These are phyloP conservation scores for Ophiodon elongatus DNA, from an alignment of 2,113 vertebrate genomes.

Conservation along the genomic window DNA sequence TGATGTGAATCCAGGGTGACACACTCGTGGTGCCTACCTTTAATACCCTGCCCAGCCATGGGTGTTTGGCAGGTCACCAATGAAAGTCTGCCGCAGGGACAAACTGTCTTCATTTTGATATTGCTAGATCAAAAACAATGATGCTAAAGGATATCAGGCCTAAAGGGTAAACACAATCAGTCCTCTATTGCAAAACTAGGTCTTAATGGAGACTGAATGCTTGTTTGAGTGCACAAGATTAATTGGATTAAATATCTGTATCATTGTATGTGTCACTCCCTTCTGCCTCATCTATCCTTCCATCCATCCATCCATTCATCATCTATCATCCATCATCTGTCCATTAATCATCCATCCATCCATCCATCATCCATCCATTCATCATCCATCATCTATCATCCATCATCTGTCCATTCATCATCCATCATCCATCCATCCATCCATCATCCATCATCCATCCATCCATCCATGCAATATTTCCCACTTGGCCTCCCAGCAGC, in stretches of 20 bases:
- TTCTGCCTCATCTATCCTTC: neutral
- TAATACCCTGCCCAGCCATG: conserved; percentile 44
- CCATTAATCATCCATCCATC: no score
- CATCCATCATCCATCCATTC: no score
- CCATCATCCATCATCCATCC: neutral
- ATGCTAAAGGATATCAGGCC: conserved; percentile 44
- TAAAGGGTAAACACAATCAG: conserved; percentile 8
- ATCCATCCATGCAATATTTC: neutral
- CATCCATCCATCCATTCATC: no score
- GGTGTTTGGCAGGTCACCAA: conserved; percentile 57
- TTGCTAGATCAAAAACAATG: conserved; percentile 48
- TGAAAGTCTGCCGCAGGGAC: conserved; percentile 25
- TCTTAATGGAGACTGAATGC: conserved; percentile 23
- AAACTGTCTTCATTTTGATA: conserved; percentile 44
- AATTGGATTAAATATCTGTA: conserved; percentile 41
- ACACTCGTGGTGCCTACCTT: conserved; percentile 17
- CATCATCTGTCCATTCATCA: neutral
- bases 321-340: no score
- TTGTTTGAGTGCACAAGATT: conserved; percentile 32
- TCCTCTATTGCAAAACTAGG: conserved; percentile 33
- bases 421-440: no score
- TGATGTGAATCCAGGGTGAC: conserved; percentile 25
- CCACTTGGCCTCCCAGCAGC: conserved; percentile 82
- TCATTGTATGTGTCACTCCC: conserved; percentile 1
- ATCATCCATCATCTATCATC: neutral